Evolutionary conservation across 2,888 invertebrate genomes (phyloP), one percentile per base, ranked within the genome.

Genomic region (Brenthis daphne): DNA sequence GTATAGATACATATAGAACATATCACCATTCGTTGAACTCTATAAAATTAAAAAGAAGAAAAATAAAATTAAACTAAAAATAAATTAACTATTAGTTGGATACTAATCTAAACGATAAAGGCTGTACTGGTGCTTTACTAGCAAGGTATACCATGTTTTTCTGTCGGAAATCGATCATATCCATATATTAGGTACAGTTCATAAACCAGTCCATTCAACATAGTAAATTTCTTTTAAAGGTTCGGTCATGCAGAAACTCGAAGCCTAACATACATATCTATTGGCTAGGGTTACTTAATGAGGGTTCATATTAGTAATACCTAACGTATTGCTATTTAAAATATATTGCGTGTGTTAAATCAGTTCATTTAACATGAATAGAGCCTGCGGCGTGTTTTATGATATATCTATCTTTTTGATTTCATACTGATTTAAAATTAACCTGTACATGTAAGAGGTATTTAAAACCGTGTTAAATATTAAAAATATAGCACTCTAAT

Each of bases 121-220:
- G 8, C 37, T 8, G 6, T 37, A 37, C 37, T 37, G 6, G 37
- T 37, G 8, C 37, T 37, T 8, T 8, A 37, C 6, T 37, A 37
- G 37, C 37, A 8, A 37, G 37, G 37, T 6, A 37, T 37, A 6
- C 37, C 37, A 37, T 37, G 37, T 37, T 37, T 37, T 37, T 16
- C 37, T 24, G 16, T 47, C 16, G 20, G 47, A 20, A 20, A 57
- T 20, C 47, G 47, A 57, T 57, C 24, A 48, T 6, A 29, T 60
- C 29, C 48, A 12, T 61, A 4, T 13, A 51, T 37, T 53, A 37
- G 51, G 6, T 37, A 63, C 63, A 63, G 63, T 53, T 53, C 63
- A 63, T 63, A 53, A 63, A 63, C 51, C 53, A 63, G 6, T 63
- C 63, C 37, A 53, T 63, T 63, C 63, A 53, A 63, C 51, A 51